Conservation (phyloP, 2,888 invertebrate species). For the Drosophila phalerata region DNA sequence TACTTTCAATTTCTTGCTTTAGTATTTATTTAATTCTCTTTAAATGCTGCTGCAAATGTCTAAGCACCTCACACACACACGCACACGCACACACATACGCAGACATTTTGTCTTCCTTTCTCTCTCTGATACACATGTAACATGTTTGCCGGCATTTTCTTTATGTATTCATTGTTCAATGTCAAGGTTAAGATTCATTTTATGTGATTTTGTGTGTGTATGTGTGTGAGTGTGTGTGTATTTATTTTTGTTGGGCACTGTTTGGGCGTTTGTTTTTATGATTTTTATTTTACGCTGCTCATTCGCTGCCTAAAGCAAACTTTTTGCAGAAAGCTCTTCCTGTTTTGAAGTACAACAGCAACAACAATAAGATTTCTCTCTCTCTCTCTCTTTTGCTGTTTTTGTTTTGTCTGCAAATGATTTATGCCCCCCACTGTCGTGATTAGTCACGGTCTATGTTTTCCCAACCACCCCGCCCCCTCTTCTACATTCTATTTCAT, state of each 20-base stretch:
- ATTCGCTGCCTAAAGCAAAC: constrained; percentile 50
- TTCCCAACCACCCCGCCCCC: neutral
- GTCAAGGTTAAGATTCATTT: constrained; percentile 78
- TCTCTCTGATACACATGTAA: constrained; percentile 21
- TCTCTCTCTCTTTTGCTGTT: constrained; percentile 24
- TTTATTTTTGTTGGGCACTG: constrained; percentile 54
- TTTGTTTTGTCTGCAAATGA: constrained; percentile 61
- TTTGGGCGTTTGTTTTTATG: constrained; percentile 67
- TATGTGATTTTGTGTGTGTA: constrained; percentile 8
- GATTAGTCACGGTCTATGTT: constrained; percentile 58
- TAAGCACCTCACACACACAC: constrained; percentile 16
- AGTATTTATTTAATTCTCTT: constrained; percentile 33
- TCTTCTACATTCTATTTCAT: neutral
- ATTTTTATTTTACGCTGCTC: constrained; percentile 58
- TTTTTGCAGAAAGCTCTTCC: constrained; percentile 77
- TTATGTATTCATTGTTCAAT: constrained; percentile 69
- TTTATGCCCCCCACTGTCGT: constrained; percentile 45
- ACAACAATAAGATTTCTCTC: constrained; percentile 42
- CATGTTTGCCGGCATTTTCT: constrained; percentile 65
- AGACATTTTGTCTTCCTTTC: constrained; percentile 18
- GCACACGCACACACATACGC: constrained; percentile 11
- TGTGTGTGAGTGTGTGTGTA: constrained; percentile 33
- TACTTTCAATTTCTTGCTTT: constrained; percentile 42
- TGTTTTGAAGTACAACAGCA: constrained; percentile 49
- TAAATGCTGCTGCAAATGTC: constrained; percentile 12